Evolutionary conservation across 2,113 vertebrate species (phyloP), one percentile per base, ranked within the genome.

Genomic region (Trematomus loennbergii): DNA sequence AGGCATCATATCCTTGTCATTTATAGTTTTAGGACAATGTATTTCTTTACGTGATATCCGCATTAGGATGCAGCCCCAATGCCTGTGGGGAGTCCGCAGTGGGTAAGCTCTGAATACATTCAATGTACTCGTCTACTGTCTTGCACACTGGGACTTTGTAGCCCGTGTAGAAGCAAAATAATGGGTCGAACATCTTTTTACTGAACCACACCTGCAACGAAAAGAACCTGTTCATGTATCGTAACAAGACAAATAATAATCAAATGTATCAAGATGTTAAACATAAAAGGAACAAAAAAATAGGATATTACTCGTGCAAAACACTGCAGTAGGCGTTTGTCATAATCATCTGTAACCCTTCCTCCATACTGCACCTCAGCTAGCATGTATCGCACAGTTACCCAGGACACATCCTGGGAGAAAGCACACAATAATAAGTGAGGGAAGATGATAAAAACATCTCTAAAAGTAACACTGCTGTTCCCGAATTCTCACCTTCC

Each of bases 351-450:
- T 0, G 96, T 97, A 73, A 97, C 96, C 16, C 96, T 89, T 89
- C 97, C 96, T 5, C 97, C 95, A 0, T 96, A 96, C 52, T 94
- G 97, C 55, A 98, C 97, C 83, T 98, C 97, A 40, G 96, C 96
- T 71, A 97, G 95, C 97, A 98, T 97, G 88, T 98, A 98, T 55
- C 91, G 89, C 65, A 98, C 17, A 0, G 97, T 96, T 62, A 88
- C 96, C 97, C 97, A 98, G 57, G 96, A 98, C 29, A 98, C 90
- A 0, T 96, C 96, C 96, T 97, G 69, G 55, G 75, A 78, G 73
- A 25, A 72, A 49, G 1, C 5, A 20, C 18, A 66, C 33, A 54
- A 52, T 29, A 1, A 12, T 18, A n/a, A 70, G 20, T 54, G 15
- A 74, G 55, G 25, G 29, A 36, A 71, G n/a, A 59, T 1, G 3